Evolutionary conservation across 1,140 invertebrate species (phyloP).

Genomic region (Sitobion miscanthi): DNA sequence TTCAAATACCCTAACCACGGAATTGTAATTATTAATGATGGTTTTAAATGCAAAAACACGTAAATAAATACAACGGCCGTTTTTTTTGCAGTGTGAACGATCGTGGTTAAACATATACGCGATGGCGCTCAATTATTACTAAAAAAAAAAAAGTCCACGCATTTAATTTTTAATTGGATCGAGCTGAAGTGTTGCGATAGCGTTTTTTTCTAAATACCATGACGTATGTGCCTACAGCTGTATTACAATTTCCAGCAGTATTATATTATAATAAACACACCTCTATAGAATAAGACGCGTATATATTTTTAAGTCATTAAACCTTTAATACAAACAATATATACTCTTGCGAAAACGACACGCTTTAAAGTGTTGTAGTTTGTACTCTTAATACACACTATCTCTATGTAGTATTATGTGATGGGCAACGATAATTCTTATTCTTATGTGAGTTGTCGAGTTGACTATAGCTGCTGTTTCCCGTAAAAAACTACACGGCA

Average conservation of each 20-base stretch:
- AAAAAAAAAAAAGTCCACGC: background rate
- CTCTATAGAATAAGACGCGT: background rate
- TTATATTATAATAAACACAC: background rate
- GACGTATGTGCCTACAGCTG: too few species aligned
- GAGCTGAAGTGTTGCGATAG: background rate
- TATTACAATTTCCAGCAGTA: too few species aligned
- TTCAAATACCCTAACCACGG: background rate
- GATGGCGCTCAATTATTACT: background rate
- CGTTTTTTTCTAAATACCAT: background rate
- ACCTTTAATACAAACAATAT: background rate
- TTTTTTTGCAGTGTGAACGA: background rate
- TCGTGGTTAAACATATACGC: background rate
- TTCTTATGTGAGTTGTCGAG: background rate
- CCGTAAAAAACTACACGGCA: background rate
- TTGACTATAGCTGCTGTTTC: background rate
- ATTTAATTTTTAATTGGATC: background rate
- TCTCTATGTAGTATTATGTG: background rate
- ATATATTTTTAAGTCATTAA: background rate
- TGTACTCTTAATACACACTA: background rate
- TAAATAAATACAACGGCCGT: background rate
- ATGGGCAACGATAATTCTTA: background rate
- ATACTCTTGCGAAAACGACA: background rate
- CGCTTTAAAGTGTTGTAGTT: background rate
- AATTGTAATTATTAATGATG: background rate
- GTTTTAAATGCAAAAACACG: background rate